Conservation (phyloP, 2,113 vertebrate genomes). For the Laticauda laticaudata region DNA sequence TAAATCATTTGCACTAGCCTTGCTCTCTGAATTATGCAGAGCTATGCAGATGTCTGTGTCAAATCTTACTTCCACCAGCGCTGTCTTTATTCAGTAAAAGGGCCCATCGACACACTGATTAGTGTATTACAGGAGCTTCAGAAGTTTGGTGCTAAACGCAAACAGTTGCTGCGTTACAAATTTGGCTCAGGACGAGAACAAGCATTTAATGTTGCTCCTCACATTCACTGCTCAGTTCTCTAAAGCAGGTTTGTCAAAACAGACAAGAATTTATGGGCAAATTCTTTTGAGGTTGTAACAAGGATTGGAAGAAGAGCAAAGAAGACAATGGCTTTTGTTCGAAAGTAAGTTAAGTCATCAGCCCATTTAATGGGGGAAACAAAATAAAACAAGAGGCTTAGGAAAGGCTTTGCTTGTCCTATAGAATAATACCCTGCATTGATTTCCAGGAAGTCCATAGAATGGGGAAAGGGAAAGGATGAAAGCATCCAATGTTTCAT, state of each 20-base stretch:
- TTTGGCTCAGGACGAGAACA: conserved; percentile 72
- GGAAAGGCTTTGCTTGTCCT: conserved; percentile 18
- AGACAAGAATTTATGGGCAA: conserved; percentile 62
- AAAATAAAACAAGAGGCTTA: conserved; percentile 37
- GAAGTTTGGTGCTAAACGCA: conserved; percentile 67
- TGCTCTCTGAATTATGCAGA: conserved; percentile 78
- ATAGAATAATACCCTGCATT: not conserved
- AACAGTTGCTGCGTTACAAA: conserved; percentile 61
- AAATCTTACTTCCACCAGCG: conserved; percentile 69
- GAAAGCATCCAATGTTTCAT: not conserved
- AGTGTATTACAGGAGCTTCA: conserved; percentile 72
- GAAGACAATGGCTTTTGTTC: conserved; percentile 47
- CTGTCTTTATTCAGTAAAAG: conserved; percentile 71
- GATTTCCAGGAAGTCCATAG: not conserved
- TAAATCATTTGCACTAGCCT: conserved; percentile 75
- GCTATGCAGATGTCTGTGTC: conserved; percentile 70
- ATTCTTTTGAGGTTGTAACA: conserved; percentile 5
- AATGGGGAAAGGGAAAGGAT: not conserved
- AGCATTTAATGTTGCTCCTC: conserved; percentile 63
- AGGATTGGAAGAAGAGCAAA: conserved; percentile 63
- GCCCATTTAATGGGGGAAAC: not conserved
- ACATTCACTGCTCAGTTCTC: conserved; percentile 63
- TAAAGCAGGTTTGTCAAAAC: conserved; percentile 65
- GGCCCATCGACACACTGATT: conserved; percentile 74
- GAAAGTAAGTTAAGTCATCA: conserved; percentile 43